Evolutionary conservation across 2,888 invertebrate species (phyloP).

Genomic region (Muscina levida): DNA sequence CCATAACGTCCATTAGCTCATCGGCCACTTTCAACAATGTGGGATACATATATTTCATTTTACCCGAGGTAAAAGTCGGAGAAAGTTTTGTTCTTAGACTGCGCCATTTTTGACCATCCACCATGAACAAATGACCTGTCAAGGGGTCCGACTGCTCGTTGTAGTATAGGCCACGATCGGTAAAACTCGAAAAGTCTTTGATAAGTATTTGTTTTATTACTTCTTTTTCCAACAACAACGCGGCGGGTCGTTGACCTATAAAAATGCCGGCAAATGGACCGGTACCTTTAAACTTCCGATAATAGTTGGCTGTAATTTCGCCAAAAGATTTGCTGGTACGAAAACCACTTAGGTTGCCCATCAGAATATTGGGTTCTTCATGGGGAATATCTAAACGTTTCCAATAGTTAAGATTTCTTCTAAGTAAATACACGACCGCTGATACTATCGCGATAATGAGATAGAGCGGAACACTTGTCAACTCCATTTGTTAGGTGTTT

Average conservation of each 20-base stretch:
- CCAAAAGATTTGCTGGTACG: conserved; percentile 41
- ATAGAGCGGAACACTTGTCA: conserved; percentile 26
- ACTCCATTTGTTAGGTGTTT: conserved; percentile 23
- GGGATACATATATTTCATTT: conserved; percentile 79
- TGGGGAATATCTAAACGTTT: conserved; percentile 58
- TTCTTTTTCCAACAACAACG: conserved; percentile 68
- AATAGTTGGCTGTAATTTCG: conserved; percentile 63
- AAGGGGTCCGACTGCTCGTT: conserved; percentile 76
- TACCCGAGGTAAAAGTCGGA: conserved; percentile 80
- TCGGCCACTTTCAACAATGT: conserved; percentile 71
- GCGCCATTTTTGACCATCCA: conserved; percentile 78
- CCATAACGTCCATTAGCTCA: conserved; percentile 51
- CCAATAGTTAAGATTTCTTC: conserved; percentile 58
- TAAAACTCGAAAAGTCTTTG: conserved; percentile 72
- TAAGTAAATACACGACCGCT: conserved; percentile 24
- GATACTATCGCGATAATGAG: conserved; percentile 22
- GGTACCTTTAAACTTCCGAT: conserved; percentile 68
- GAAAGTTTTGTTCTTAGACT: conserved; percentile 77
- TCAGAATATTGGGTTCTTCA: conserved; percentile 52
- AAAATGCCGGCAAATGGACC: conserved; percentile 71
- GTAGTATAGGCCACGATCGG: conserved; percentile 71
- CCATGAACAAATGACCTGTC: conserved; percentile 71
- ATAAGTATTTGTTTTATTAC: conserved; percentile 68
- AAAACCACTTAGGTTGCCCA: conserved; percentile 54
- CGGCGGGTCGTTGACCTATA: conserved; percentile 67